Conservation (phyloP, 2,888 invertebrate species). For the Sceliomorpha sp. region DNA sequence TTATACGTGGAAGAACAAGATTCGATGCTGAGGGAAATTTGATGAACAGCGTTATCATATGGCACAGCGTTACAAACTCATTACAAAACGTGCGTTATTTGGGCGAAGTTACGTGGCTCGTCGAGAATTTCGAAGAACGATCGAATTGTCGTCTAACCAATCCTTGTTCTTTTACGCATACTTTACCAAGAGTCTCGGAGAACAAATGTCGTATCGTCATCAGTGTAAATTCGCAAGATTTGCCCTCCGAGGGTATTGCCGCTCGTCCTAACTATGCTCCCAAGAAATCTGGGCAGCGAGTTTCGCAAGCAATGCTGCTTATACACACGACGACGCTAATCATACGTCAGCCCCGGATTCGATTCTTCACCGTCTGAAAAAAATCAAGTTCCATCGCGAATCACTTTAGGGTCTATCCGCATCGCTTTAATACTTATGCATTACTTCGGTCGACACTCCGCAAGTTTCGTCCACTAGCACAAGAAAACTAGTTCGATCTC, state of each 20-base stretch:
- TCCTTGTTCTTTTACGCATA: conserved; percentile 23
- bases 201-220: conserved; percentile 8
- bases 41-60: too few species aligned
- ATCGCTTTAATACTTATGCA: conserved; percentile 26
- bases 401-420: conserved; percentile 27
- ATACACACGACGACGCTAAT: conserved; percentile 10
- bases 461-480: conserved; percentile 12
- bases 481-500: not conserved
- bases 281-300: conserved; percentile 6
- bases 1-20: conserved; percentile 29
- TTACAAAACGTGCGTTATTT: too few species aligned
- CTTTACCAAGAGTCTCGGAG: not conserved
- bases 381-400: conserved; percentile 15
- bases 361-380: not conserved
- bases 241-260: conserved; percentile 11
- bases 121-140: conserved; percentile 3
- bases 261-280: conserved; percentile 3
- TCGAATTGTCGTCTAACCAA: conserved; percentile 6
- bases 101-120: too few species aligned
- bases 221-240: conserved; percentile 13
- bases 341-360: not conserved
- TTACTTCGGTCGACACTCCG: conserved; percentile 4
- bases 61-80: too few species aligned
- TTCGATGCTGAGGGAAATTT: too few species aligned
- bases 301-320: conserved; percentile 9